Evolutionary conservation across 2,797 vertebrate genomes (phyloP), one percentile per base, ranked within the genome.

Genomic region (Alectoris magna): DNA sequence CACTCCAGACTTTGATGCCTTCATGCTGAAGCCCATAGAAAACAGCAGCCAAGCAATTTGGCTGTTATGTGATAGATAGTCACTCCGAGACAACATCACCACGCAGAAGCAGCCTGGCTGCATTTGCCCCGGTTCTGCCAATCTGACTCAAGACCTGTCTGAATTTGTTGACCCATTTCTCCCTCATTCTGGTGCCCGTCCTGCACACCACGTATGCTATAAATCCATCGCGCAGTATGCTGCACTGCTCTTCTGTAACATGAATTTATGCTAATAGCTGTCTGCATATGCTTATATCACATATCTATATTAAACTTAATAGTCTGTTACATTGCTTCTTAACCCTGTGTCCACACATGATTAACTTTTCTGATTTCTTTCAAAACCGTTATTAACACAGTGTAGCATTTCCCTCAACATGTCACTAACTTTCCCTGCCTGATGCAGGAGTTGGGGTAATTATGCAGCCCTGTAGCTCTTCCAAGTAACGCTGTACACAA

Each of bases 301-400:
- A 99, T 99, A 99, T 99, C 98, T 99, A 99, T 99, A 99, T 99
- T 99, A 99, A 99, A 99, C 98, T 99, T 99, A 99, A 99, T 99
- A 99, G 99, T 98, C 99, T 99, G 99, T 99, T 99, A 99, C 99
- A 99, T 99, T 99, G 98, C 99, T 99, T 99, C 98, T 99, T 99
- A 99, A 99, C 99, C 99, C 98, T 98, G 98, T 98, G 98, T 99
- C 98, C 98, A 99, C 99, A 99, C 99, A 99, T 99, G 99, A 99
- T 99, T 99, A 99, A 99, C 98, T 99, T 99, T 98, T 98, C 98
- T 99, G 99, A 99, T 99, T 99, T 99, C 99, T 98, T 99, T 98
- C 98, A 98, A 99, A 99, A 99, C 98, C 96, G 96, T 98, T 98
- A 99, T 99, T 99, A 99, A 99, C 99, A 99, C 98, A 98, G 98